Evolutionary conservation across 2,888 invertebrate genomes (phyloP).

Genomic region (Pseudococcus viburni): DNA sequence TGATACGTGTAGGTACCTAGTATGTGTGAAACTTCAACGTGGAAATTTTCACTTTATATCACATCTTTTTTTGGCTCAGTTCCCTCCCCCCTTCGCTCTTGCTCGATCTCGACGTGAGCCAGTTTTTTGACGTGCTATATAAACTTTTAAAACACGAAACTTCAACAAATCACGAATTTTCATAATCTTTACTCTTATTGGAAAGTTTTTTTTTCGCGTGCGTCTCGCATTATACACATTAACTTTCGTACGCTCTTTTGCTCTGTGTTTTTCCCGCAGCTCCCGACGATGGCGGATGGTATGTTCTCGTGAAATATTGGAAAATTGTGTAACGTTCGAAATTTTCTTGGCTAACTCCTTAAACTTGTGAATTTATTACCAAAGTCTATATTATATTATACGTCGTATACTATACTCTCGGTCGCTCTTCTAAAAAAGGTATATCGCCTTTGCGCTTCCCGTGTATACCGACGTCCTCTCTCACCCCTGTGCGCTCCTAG

Average conservation of each 20-base stretch:
- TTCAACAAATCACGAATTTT: slow-evolving; percentile 53
- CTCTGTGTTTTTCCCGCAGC: not conserved
- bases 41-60: slow-evolving; percentile 25
- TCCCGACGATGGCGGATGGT: not conserved
- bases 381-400: slow-evolving; percentile 41
- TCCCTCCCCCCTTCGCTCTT: not conserved
- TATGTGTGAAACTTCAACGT: slow-evolving; percentile 14
- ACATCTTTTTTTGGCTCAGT: not conserved
- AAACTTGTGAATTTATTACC: slow-evolving; percentile 44
- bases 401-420: not conserved
- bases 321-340: slow-evolving; percentile 38
- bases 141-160: slow-evolving; percentile 51
- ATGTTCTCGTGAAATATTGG: slow-evolving; percentile 30
- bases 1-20: not conserved
- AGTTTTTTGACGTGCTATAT: slow-evolving; percentile 29
- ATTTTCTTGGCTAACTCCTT: slow-evolving; percentile 43
- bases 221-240: slow-evolving; percentile 40
- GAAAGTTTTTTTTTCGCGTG: slow-evolving; percentile 36
- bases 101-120: not conserved
- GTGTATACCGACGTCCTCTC: not conserved
- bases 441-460: not conserved
- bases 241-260: not conserved
- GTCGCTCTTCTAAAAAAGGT: not conserved
- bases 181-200: slow-evolving; percentile 46
- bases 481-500: not conserved